Percentiles rank a stretch among this genome's conserved stretches.
These are phyloP conservation scores for Helobdella robusta DNA, from an alignment of 2,888 invertebrate genomes.

Conservation along the genomic window DNA sequence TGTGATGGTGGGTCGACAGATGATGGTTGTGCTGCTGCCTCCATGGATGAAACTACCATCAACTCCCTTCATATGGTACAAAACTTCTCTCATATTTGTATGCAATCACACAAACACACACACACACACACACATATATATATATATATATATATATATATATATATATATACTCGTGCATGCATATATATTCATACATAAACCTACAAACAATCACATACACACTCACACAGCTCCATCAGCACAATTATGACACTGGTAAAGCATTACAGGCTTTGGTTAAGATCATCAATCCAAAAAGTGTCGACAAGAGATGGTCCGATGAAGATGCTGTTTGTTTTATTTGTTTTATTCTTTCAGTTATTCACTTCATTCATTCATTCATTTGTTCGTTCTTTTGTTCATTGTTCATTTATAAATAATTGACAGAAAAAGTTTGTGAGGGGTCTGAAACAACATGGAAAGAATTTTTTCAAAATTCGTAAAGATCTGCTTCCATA, in stretches of 20 bases:
- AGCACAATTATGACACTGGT: constrained; percentile 89
- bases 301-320: constrained; percentile 93
- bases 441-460: constrained; percentile 92
- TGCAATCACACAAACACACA: not conserved
- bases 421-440: constrained; percentile 76
- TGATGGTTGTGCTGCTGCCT: constrained; percentile 91
- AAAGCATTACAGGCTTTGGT: constrained; percentile 90
- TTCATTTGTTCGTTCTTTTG: not conserved
- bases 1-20: constrained; percentile 94
- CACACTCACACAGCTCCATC: constrained; percentile 63
- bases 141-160: not conserved
- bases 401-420: constrained; percentile 4
- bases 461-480: constrained; percentile 97
- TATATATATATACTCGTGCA: not conserved
- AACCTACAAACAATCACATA: not conserved
- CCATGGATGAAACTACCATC: constrained; percentile 91
- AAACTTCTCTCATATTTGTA: too few species aligned
- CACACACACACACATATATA: not conserved
- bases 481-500: constrained; percentile 88
- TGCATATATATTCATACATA: not conserved
- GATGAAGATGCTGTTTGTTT: constrained; percentile 75
- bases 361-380: not conserved
- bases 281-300: constrained; percentile 91
- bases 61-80: constrained; percentile 82
- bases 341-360: not conserved